Evolutionary conservation across 2,113 vertebrate species (phyloP).

Genomic region (Progne subis): DNA sequence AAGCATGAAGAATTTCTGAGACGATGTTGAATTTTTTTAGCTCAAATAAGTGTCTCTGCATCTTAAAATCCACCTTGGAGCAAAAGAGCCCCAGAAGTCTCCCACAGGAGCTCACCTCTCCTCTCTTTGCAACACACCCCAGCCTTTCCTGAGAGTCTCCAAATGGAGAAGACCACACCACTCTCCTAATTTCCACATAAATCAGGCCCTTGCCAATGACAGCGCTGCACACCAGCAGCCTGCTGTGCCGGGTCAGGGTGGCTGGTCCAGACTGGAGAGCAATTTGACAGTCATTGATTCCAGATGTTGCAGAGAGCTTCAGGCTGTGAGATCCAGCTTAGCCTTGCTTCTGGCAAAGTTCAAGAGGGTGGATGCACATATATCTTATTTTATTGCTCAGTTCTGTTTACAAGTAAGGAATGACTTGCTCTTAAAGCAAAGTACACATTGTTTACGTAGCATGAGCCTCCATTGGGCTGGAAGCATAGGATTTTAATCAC

Average conservation of each 20-base stretch:
- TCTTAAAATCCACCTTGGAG: not conserved
- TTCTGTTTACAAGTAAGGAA: not conserved
- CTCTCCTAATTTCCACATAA: not conserved
- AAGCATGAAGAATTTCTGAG: not conserved
- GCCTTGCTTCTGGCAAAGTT: not conserved
- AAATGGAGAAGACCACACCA: not conserved
- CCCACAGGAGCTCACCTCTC: not conserved
- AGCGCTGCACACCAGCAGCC: not conserved
- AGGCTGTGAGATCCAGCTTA: not conserved
- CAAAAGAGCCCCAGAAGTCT: not conserved
- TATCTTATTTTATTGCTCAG: slow-evolving; percentile 14
- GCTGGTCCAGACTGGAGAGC: not conserved
- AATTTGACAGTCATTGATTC: not conserved
- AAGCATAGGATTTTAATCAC: not conserved
- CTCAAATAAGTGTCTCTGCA: not conserved
- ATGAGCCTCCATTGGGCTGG: not conserved
- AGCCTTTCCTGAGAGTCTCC: not conserved
- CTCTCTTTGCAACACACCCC: not conserved
- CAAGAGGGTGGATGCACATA: not conserved
- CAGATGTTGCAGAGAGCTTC: slow-evolving; percentile 5
- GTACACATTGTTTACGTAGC: not conserved
- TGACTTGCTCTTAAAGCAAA: slow-evolving; percentile 32
- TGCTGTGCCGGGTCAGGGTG: not conserved
- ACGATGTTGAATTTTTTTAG: not conserved
- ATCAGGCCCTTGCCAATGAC: not conserved